Percentiles rank a stretch among this genome's conserved stretches.
Conservation (phyloP, 2,888 invertebrate species). For the Yponomeuta evonymella region DNA sequence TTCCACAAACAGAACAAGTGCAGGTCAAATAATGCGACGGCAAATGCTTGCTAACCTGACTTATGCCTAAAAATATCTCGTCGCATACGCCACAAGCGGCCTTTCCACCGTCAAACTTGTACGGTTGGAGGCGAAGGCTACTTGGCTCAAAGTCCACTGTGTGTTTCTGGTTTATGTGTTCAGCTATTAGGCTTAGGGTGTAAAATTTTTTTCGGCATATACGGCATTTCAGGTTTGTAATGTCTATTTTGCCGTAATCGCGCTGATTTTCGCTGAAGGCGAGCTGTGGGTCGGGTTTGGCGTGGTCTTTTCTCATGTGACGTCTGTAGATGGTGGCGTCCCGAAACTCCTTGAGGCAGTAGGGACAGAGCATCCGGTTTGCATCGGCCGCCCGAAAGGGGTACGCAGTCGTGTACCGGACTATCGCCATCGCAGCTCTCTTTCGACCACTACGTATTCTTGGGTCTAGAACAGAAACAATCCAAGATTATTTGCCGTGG, state of each 20-base stretch:
- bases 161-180: slow-evolving; percentile 29
- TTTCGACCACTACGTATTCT: slow-evolving; percentile 23
- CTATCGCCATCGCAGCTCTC: slow-evolving; percentile 36
- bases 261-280: slow-evolving; percentile 17
- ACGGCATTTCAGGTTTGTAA: slow-evolving; percentile 33
- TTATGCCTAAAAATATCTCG: slow-evolving; percentile 29
- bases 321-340: slow-evolving; percentile 33
- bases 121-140: slow-evolving; percentile 32
- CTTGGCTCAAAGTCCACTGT: slow-evolving; percentile 19
- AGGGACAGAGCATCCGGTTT: slow-evolving; percentile 32
- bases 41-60: slow-evolving; percentile 36
- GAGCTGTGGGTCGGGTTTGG: slow-evolving; percentile 21
- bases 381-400: slow-evolving; percentile 41
- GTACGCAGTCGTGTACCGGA: slow-evolving; percentile 38
- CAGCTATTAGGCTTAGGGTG: slow-evolving; percentile 25
- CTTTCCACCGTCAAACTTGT: slow-evolving; percentile 26
- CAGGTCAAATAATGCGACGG: slow-evolving; percentile 33
- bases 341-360: slow-evolving; percentile 32
- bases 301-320: slow-evolving; percentile 35
- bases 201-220: slow-evolving; percentile 27
- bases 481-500: background rate
- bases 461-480: slow-evolving; percentile 39
- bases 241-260: slow-evolving; percentile 29
- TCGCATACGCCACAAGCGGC: slow-evolving; percentile 31
- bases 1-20: slow-evolving; percentile 39